Evolutionary conservation across 2,113 vertebrate genomes (phyloP).

Genomic region (Prochilodus magdalenae): DNA sequence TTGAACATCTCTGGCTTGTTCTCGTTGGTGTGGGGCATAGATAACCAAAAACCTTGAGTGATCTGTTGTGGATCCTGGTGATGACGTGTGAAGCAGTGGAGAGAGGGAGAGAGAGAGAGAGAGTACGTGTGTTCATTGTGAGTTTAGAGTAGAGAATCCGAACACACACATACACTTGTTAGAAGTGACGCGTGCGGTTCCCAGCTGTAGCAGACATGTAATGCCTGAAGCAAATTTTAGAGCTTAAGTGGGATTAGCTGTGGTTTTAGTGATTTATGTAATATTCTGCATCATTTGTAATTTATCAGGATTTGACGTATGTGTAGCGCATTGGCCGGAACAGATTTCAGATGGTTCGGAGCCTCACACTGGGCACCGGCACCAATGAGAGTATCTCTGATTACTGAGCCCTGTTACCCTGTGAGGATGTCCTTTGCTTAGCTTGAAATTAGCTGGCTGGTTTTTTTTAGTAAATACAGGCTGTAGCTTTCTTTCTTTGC

Average conservation of each 20-base stretch:
- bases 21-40: neutral
- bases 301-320: constrained; percentile 70
- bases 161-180: constrained; percentile 2
- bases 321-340: neutral
- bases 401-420: neutral
- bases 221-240: constrained; percentile 46
- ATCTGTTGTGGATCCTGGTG: neutral
- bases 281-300: constrained; percentile 70
- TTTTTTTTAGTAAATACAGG: neutral
- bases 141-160: neutral
- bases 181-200: constrained; percentile 2
- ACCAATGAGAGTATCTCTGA: neutral
- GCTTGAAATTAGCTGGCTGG: neutral
- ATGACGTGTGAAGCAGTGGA: neutral
- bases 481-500: neutral
- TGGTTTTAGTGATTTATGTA: constrained; percentile 68
- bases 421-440: neutral
- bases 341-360: neutral
- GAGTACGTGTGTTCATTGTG: neutral
- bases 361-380: neutral
- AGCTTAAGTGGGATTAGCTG: constrained; percentile 69
- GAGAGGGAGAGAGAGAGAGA: too few species aligned
- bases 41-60: neutral
- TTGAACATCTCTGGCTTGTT: too few species aligned
- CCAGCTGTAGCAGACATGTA: constrained; percentile 21